A percentile compares a stretch with the other conserved stretches of the same genome.
Conservation (phyloP, 2,797 vertebrate species). For the Helostoma temminkii region DNA sequence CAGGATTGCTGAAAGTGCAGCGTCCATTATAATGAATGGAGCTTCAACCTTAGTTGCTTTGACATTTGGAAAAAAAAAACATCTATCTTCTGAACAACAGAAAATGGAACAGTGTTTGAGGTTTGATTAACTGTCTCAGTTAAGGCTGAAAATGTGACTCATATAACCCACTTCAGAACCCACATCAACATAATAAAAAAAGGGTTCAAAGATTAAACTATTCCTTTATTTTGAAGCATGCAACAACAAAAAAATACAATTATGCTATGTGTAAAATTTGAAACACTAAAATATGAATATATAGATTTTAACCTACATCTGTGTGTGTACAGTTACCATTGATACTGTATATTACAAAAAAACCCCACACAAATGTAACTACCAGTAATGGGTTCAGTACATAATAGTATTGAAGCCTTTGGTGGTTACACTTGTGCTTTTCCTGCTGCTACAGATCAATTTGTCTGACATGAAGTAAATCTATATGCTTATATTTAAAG, state of each 20-base stretch:
- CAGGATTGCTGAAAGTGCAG: constrained; percentile 6
- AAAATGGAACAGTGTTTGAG: constrained; percentile 30
- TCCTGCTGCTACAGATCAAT: constrained; percentile 16
- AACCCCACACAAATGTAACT: background rate
- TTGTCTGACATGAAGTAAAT: background rate
- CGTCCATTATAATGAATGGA: constrained; percentile 6
- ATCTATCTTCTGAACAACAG: constrained; percentile 17
- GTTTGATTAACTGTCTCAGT: constrained; percentile 21
- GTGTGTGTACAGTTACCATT: background rate
- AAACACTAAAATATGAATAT: constrained; percentile 43
- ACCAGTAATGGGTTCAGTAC: background rate
- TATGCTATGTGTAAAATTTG: constrained; percentile 23
- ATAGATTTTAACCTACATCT: constrained; percentile 14
- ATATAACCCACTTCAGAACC: constrained; percentile 24
- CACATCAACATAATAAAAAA: background rate
- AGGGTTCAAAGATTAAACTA: constrained; percentile 13
- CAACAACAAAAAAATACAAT: constrained; percentile 24
- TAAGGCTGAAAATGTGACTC: constrained; percentile 55
- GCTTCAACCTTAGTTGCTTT: constrained; percentile 18
- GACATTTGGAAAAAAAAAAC: constrained; percentile 35
- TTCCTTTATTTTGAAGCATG: constrained; percentile 24
- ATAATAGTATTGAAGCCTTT: background rate
- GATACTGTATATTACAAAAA: constrained; percentile 15
- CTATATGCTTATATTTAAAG: background rate
- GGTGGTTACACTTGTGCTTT: background rate